Percentiles rank a stretch among this genome's conserved stretches.
These are phyloP conservation scores for Drosophila subsilvestris DNA, from an alignment of 2,888 invertebrate genomes.

Conservation along the genomic window DNA sequence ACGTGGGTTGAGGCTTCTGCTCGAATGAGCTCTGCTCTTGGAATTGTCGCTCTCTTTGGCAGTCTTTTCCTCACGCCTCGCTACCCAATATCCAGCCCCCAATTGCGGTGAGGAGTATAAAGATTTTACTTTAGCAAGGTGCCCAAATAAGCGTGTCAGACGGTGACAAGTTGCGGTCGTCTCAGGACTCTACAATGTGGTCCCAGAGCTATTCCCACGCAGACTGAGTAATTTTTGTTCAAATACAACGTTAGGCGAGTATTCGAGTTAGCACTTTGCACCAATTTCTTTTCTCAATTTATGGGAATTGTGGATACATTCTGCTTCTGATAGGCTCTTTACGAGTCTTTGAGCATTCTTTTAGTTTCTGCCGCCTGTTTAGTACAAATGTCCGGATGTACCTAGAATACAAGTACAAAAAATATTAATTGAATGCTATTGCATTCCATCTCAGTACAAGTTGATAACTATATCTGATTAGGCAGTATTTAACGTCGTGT, in stretches of 20 bases:
- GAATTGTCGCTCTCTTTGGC: slow-evolving; percentile 1
- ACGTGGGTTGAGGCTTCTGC: slow-evolving; percentile 2
- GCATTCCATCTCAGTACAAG: no score
- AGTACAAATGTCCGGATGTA: background rate
- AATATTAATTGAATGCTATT: background rate
- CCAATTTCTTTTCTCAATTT: background rate
- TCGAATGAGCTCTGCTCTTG: background rate
- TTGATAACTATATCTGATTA: no score
- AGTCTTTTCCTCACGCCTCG: slow-evolving; percentile 45
- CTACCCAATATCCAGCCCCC: slow-evolving; percentile 36
- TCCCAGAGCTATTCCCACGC: background rate
- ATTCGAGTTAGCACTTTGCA: slow-evolving; percentile 7
- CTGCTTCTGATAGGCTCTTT: slow-evolving; percentile 13
- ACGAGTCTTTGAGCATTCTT: slow-evolving; percentile 7
- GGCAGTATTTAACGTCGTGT: no score
- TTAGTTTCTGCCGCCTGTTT: background rate
- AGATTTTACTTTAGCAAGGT: slow-evolving; percentile 6
- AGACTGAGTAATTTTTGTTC: slow-evolving; percentile 15
- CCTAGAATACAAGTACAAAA: background rate
- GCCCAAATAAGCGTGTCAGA: slow-evolving; percentile 6
- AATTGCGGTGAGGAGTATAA: slow-evolving; percentile 54
- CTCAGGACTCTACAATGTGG: background rate
- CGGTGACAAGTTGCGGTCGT: slow-evolving; percentile 6
- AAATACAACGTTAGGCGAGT: slow-evolving; percentile 5
- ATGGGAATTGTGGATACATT: slow-evolving; percentile 1